Conservation (phyloP, 2,888 invertebrate species). For the Macrophya annulata region DNA sequence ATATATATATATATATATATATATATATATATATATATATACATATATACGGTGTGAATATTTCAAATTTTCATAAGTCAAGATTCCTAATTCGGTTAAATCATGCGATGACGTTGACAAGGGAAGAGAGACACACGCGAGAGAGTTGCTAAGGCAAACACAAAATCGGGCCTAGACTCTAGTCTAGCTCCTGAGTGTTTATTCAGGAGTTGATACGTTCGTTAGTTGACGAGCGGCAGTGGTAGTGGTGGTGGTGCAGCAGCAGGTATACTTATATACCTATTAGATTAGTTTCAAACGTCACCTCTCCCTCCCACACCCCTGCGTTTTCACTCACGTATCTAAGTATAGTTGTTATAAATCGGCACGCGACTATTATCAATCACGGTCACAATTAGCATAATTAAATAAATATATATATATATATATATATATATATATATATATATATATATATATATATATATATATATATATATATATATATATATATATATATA, state of each 20-base stretch:
- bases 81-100: conserved; percentile 13
- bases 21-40: no score
- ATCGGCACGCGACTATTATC: conserved; percentile 23
- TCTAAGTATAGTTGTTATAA: background rate
- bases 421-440: no score
- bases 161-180: conserved; percentile 31
- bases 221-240: background rate
- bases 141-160: conserved; percentile 47
- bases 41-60: background rate
- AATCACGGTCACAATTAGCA: background rate
- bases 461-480: no score
- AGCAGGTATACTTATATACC: background rate
- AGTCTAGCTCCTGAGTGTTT: conserved; percentile 16
- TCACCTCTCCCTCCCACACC: background rate
- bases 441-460: no score
- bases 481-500: no score
- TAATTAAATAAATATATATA: background rate
- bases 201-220: conserved; percentile 42
- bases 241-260: background rate
- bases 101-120: background rate
- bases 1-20: no score
- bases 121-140: background rate
- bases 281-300: background rate
- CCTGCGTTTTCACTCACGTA: background rate
- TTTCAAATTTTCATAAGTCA: conserved; percentile 16